Percentiles rank a stretch among this genome's conserved stretches.
Evolutionary conservation across 2,113 vertebrate genomes (phyloP).

Genomic region (Silurus asotus): DNA sequence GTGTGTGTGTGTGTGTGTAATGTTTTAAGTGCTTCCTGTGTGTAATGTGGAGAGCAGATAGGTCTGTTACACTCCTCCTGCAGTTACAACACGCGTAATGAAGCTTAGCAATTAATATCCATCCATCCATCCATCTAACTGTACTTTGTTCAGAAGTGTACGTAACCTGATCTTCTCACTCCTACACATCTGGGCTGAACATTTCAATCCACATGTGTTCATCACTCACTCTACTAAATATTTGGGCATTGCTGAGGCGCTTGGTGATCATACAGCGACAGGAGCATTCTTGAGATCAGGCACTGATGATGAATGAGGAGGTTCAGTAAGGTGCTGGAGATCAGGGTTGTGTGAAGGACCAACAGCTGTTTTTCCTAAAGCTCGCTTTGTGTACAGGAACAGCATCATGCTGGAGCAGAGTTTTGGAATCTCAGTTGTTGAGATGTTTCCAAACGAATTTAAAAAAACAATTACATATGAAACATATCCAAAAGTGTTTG

Average conservation of each 20-base stretch:
- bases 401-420: neutral
- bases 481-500: no score
- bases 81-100: neutral
- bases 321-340: neutral
- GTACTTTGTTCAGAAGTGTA: neutral
- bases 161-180: neutral
- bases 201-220: no score
- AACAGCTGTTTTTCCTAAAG: neutral
- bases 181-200: no score
- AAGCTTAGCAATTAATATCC: neutral
- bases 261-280: no score
- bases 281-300: neutral
- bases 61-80: constrained; percentile 1
- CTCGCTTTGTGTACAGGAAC: neutral
- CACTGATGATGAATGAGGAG: neutral
- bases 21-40: constrained; percentile 51
- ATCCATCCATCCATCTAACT: neutral
- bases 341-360: neutral
- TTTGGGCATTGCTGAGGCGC: no score
- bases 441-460: no score
- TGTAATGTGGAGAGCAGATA: constrained; percentile 47
- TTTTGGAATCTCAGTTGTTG: neutral
- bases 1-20: constrained; percentile 22
- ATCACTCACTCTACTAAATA: no score
- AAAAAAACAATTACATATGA: no score